Conservation (phyloP, 2,888 invertebrate species). For the Nephrotoma flavescens region DNA sequence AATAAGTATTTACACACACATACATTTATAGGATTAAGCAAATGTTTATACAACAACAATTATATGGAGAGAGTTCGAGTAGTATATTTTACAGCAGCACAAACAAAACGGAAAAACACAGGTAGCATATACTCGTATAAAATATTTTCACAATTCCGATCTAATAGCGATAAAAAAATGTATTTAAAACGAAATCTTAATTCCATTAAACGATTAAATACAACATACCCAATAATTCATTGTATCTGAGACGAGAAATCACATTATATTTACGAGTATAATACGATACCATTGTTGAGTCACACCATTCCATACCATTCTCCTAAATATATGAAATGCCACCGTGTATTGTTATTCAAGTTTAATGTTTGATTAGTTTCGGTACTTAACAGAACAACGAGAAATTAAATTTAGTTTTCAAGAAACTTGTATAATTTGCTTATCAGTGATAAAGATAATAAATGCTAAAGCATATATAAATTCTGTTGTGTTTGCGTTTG, state of each 20-base stretch:
- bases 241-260: neutral
- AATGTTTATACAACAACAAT: neutral
- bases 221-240: too few relatives aligned
- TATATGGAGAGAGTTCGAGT: neutral
- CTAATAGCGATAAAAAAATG: neutral
- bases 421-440: neutral
- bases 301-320: neutral
- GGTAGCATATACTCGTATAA: neutral
- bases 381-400: neutral
- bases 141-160: neutral
- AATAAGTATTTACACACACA: neutral
- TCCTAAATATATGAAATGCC: neutral
- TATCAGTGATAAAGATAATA: neutral
- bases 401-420: neutral
- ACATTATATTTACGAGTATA: neutral
- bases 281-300: neutral
- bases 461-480: neutral
- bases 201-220: neutral
- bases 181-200: neutral
- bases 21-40: neutral
- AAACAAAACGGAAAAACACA: neutral
- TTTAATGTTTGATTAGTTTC: neutral
- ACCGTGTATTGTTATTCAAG: neutral
- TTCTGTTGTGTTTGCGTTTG: neutral
- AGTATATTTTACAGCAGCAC: neutral